Conservation (phyloP, 2,113 vertebrate genomes). For the Myiozetetes cayanensis region DNA sequence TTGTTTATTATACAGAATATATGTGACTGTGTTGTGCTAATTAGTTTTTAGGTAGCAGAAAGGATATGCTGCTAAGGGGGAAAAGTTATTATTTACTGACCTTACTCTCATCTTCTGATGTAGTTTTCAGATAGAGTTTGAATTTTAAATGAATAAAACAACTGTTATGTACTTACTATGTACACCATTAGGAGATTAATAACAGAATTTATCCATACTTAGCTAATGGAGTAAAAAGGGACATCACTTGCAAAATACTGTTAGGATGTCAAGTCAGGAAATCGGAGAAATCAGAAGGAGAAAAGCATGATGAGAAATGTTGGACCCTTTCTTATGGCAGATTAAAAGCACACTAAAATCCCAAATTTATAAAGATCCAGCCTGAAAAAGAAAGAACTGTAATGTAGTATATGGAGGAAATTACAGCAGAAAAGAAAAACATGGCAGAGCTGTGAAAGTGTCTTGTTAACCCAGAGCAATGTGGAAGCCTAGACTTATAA, state of each 20-base stretch:
- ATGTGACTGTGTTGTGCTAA: constrained; percentile 62
- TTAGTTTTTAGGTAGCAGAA: constrained; percentile 73
- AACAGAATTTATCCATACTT: not conserved
- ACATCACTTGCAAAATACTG: not conserved
- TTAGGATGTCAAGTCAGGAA: not conserved
- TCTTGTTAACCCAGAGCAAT: constrained; percentile 44
- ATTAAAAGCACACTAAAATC: constrained; percentile 3
- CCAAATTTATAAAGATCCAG: not conserved
- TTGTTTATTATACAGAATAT: constrained; percentile 70
- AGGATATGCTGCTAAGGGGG: constrained; percentile 50
- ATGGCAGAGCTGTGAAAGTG: not conserved
- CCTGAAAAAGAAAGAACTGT: not conserved
- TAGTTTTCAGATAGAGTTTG: not conserved
- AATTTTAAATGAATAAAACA: not conserved
- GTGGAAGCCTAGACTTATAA: constrained; percentile 4
- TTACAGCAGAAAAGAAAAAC: constrained; percentile 21
- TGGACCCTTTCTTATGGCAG: not conserved
- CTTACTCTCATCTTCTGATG: constrained; percentile 44
- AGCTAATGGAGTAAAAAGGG: not conserved
- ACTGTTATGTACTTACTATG: not conserved
- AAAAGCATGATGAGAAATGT: not conserved
- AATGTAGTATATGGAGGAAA: not conserved
- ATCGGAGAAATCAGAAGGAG: not conserved
- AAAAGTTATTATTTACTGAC: constrained; percentile 43
- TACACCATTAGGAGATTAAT: not conserved